Conservation (phyloP, 2,797 vertebrate genomes). For the Macropodus opercularis region DNA sequence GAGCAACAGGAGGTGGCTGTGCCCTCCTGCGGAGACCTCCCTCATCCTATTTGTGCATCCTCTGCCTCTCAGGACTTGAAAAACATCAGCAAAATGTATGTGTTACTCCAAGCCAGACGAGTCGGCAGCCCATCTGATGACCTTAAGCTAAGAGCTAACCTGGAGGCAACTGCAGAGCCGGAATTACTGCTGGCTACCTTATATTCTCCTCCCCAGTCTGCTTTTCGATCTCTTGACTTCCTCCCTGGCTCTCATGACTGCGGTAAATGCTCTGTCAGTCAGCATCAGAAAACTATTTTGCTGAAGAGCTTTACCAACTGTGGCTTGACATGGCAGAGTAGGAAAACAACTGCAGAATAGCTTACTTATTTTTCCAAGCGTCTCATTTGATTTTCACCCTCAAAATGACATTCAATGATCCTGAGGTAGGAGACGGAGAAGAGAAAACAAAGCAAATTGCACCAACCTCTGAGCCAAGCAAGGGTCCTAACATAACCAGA, state of each 20-base stretch:
- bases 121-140: constrained; percentile 34
- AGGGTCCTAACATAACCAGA: too few species aligned
- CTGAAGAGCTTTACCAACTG: constrained; percentile 9
- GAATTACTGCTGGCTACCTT: constrained; percentile 8
- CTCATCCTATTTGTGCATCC: constrained; percentile 23
- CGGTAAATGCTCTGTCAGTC: constrained; percentile 32
- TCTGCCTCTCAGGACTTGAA: constrained; percentile 8
- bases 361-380: constrained; percentile 6
- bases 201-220: not conserved
- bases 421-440: not conserved
- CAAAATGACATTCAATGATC: not conserved
- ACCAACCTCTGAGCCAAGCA: too few species aligned
- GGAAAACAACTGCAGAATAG: constrained; percentile 12
- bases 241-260: not conserved
- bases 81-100: constrained; percentile 36
- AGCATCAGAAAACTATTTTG: constrained; percentile 18
- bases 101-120: constrained; percentile 14
- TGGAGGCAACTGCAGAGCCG: constrained; percentile 13
- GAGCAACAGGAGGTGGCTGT: constrained; percentile 9
- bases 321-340: constrained; percentile 9
- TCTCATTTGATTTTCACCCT: not conserved
- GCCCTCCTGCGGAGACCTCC: constrained; percentile 12
- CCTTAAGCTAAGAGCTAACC: constrained; percentile 38
- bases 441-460: not conserved
- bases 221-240: constrained; percentile 13